Percentiles rank a stretch among this genome's conserved stretches.
Conservation (phyloP, 2,797 vertebrate species). For the Eurystomus glaucurus region DNA sequence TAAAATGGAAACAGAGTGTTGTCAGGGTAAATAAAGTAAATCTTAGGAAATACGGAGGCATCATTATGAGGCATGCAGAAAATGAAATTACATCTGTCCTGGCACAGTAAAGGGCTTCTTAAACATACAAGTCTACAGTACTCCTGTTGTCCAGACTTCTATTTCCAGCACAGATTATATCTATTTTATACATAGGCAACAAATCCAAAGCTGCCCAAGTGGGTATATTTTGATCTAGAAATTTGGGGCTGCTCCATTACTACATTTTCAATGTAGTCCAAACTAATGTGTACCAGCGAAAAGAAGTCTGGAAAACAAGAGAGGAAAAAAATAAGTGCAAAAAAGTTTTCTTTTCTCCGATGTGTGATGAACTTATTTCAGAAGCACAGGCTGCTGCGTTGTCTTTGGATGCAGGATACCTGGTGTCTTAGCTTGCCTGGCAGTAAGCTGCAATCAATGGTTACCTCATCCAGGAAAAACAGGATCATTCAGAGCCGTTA, state of each 20-base stretch:
- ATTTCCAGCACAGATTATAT: neutral
- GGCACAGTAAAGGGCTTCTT: neutral
- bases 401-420: neutral
- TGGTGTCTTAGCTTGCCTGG: neutral
- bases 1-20: neutral
- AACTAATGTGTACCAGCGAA: neutral
- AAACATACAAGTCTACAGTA: neutral
- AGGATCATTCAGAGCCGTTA: neutral
- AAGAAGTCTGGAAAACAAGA: neutral
- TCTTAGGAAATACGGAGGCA: neutral
- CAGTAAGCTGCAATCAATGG: neutral
- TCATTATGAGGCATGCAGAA: neutral
- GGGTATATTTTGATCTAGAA: neutral
- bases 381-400: neutral
- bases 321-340: neutral
- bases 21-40: slow-evolving; percentile 26
- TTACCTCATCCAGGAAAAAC: neutral
- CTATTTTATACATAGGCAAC: neutral
- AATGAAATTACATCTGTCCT: slow-evolving; percentile 4
- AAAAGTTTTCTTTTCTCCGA: neutral
- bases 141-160: no score
- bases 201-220: neutral
- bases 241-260: neutral
- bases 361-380: neutral
- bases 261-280: neutral